Percentiles rank a stretch among this genome's conserved stretches.
Evolutionary conservation across 2,888 invertebrate genomes (phyloP).

Genomic region (Gymnocheta viridis): DNA sequence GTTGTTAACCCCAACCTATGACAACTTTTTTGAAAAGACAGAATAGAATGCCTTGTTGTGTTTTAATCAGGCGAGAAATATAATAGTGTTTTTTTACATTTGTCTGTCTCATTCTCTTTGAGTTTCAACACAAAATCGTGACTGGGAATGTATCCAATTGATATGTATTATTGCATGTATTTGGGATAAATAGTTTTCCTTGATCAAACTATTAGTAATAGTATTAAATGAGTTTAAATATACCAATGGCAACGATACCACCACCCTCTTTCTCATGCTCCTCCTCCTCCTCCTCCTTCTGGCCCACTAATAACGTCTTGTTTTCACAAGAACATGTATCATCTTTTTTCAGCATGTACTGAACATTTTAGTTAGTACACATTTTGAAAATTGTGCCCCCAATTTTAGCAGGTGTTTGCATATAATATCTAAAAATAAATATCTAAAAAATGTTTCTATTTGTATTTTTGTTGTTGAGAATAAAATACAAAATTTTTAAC

Average conservation of each 20-base stretch:
- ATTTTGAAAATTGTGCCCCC: conserved; percentile 73
- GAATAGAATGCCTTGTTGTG: neutral
- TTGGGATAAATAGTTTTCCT: conserved; percentile 18
- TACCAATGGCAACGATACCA: neutral
- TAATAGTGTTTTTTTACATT: neutral
- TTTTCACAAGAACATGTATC: conserved; percentile 5
- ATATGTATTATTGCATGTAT: conserved; percentile 22
- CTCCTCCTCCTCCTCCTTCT: neutral
- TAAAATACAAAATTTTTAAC: conserved; percentile 54
- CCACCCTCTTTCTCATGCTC: too few relatives aligned
- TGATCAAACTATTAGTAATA: conserved; percentile 34
- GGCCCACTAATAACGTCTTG: neutral
- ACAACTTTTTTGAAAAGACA: conserved; percentile 23
- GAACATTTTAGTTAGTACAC: conserved; percentile 30
- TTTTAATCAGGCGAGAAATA: conserved; percentile 5
- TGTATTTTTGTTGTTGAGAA: conserved; percentile 37
- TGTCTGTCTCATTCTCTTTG: neutral
- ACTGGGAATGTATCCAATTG: conserved; percentile 41
- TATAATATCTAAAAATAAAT: conserved; percentile 75
- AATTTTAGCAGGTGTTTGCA: conserved; percentile 79
- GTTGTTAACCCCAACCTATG: conserved; percentile 41
- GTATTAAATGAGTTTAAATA: conserved; percentile 15
- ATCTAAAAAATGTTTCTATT: neutral
- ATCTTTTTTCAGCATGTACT: neutral
- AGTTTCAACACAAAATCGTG: conserved; percentile 21